A percentile compares a stretch with the other conserved stretches of the same genome.
Conservation (phyloP, 2,888 invertebrate species). For the Adelphocoris suturalis region DNA sequence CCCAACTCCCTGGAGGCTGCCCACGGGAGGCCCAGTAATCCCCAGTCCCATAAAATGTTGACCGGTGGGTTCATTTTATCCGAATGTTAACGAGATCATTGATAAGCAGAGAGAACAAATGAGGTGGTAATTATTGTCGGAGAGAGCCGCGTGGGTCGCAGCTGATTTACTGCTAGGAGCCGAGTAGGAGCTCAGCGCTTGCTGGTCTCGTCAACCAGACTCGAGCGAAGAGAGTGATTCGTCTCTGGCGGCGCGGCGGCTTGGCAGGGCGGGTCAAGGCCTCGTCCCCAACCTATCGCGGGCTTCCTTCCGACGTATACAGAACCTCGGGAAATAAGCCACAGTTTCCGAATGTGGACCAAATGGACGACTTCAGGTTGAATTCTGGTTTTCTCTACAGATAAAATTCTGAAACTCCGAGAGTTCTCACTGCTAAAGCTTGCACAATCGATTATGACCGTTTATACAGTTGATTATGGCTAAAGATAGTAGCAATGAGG, state of each 20-base stretch:
- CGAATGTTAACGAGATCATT: constrained; percentile 7
- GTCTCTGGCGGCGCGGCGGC: not conserved
- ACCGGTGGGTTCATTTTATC: not conserved
- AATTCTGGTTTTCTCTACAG: not conserved
- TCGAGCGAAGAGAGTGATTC: constrained; percentile 7
- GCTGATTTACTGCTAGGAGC: constrained; percentile 5
- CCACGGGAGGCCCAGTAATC: not conserved
- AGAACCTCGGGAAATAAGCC: too few relatives aligned
- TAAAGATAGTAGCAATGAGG: too few relatives aligned
- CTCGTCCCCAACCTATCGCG: constrained; percentile 26
- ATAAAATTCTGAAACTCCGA: too few relatives aligned
- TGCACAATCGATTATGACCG: too few relatives aligned
- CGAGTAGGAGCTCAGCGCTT: not conserved
- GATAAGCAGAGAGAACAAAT: constrained; percentile 20
- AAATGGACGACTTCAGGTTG: not conserved
- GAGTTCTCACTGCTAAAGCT: too few relatives aligned
- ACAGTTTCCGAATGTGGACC: too few relatives aligned
- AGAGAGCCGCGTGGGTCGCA: constrained; percentile 1
- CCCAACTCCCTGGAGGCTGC: not conserved
- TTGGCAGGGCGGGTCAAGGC: not conserved
- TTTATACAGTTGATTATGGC: too few relatives aligned
- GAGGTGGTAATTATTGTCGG: constrained; percentile 34
- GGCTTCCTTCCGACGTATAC: not conserved
- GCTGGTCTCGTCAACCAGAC: not conserved
- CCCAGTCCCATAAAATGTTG: not conserved